Evolutionary conservation across 2,888 invertebrate species (phyloP), one percentile per base, ranked within the genome.

Genomic region (Cenopis cana): DNA sequence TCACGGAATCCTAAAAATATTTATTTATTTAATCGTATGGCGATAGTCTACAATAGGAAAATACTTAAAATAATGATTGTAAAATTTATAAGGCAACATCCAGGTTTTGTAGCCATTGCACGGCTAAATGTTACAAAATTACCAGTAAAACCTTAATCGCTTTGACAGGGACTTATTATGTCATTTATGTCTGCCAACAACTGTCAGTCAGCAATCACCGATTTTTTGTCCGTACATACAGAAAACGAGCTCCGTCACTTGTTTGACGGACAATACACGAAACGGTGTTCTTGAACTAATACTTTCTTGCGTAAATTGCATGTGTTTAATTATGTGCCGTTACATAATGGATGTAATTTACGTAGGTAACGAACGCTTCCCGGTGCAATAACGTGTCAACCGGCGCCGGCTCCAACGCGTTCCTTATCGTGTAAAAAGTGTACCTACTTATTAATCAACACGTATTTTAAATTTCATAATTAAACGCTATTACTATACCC

Each of bases 281-380:
- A 36, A 24, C 24, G 24, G 36, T 41, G 24, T 59, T 61, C 36
- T 54, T 64, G 9, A 55, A 20, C 55, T 20, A 55, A 46, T 18
- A n/a, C 38, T 64, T 64, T 64, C 52, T 9, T 36, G 52, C n/a
- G 24, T 24, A 38, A 64, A 64, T 64, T 24, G 64, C 64, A 64
- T 64, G 52, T 54, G 11, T 38, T 20, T 62, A 54, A 64, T 64
- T 64, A 64, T 5, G 9, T 38, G 52, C 52, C 36, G 46, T 68
- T 68, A 38, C 67, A 38, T 59, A 68, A 68, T 59, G 49, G 33
- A 59, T 10, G 67, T 59, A 68, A 68, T 38, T 59, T 59, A 38
- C 59, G 67, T 68, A 59, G 10, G 20, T 24, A 24, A 24, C 4
- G 24, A n/a, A 24, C 18, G 49, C 49, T 68, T 68, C 67, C 59